Evolutionary conservation across 2,888 invertebrate species (phyloP), one percentile per base, ranked within the genome.

Genomic region (Suillia variegata): DNA sequence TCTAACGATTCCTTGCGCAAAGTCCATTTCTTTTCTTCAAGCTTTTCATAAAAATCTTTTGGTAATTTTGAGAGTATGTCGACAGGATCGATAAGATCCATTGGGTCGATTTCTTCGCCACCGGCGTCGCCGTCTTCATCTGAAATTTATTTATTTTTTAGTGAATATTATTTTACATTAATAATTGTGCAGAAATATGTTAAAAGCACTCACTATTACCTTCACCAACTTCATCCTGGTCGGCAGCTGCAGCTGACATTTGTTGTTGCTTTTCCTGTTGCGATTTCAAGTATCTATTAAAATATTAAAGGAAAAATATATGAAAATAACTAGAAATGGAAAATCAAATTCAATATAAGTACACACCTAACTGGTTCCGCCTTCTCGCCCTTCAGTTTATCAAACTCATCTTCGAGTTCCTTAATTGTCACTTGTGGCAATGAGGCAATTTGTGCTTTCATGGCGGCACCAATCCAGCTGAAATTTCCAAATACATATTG

Each of bases 1-100:
- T 98, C 98, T 13, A 99, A 80, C 0, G 92, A 91, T 77, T 98
- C 97, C 77, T 96, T 97, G 24, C 99, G 85, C 59, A 98, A 94
- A 76, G 94, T 94, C 99, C 97, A 99, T 76, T 96, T 98, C 81
- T 95, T 97, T 0, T 93, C 93, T 73, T 98, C 96, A 2, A 94
- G 80, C 79, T 96, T 94, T 2, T 97, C 96, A 77, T 91, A 96
- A 81, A 98, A 98, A 81, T 98, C 96, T 83, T 95, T 94, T 0
- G 98, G 96, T 33, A 99, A 82, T 78, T 95, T 93, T 0, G 94
- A 90, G 1, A 98, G 80, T 67, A 99, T 93, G 76, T 99, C 96
- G 50, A 96, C 95, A 0, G 98, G 93, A 70, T 94, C 93, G 26
- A 97, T 81, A 0, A 97, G 83, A 58, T 98, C 98, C 80, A 90